Percentiles rank a stretch among this genome's conserved stretches.
Conservation (phyloP, 1,140 invertebrate species). For the Yoshiicerus persimilis region DNA sequence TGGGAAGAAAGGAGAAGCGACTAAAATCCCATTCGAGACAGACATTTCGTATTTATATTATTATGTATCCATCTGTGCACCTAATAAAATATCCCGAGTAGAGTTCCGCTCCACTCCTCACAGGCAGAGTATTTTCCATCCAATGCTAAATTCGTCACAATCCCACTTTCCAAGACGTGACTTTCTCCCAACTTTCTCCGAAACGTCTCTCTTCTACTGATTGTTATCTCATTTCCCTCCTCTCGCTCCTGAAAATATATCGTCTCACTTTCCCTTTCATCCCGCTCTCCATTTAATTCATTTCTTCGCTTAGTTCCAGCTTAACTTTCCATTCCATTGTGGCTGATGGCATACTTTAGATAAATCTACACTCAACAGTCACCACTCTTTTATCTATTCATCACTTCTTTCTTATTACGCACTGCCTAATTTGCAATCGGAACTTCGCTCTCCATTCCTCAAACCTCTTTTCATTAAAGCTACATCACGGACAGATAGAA, state of each 20-base stretch:
- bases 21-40: neutral
- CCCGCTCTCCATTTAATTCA: neutral
- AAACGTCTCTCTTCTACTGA: neutral
- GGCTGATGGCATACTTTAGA: neutral
- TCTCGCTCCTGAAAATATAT: neutral
- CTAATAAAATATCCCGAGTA: neutral
- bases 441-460: neutral
- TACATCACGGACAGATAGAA: neutral
- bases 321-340: neutral
- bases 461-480: neutral
- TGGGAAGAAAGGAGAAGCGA: neutral
- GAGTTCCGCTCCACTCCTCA: neutral
- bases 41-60: neutral
- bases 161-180: neutral
- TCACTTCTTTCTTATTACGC: neutral
- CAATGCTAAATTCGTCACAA: neutral
- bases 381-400: neutral
- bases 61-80: neutral
- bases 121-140: neutral
- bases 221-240: neutral
- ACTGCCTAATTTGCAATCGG: neutral
- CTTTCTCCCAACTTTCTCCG: neutral
- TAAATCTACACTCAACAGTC: neutral
- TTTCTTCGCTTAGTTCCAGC: neutral
- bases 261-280: neutral